Evolutionary conservation across 2,888 invertebrate species (phyloP).

Genomic region (Diaperis boleti): DNA sequence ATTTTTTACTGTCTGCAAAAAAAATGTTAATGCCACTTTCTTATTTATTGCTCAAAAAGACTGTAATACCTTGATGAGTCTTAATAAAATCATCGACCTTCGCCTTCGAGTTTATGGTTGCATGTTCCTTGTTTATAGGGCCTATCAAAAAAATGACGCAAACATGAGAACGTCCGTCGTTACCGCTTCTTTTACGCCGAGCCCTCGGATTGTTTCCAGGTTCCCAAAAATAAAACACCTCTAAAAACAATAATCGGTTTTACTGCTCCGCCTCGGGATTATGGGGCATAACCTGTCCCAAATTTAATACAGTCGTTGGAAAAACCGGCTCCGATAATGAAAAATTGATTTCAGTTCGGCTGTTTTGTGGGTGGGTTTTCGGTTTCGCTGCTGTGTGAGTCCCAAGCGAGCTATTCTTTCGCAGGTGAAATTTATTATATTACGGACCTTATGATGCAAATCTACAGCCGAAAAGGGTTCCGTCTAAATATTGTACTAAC

Average conservation of each 20-base stretch:
- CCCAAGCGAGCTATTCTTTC: slow-evolving; percentile 31
- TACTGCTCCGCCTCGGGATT: neutral
- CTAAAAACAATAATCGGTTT: slow-evolving; percentile 12
- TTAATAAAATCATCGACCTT: too few species aligned
- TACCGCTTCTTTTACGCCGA: too few species aligned
- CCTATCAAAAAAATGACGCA: too few species aligned
- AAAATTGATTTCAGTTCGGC: slow-evolving; percentile 16
- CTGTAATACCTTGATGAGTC: too few species aligned
- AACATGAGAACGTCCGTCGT: neutral
- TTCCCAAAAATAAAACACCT: slow-evolving; percentile 16
- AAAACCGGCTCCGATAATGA: slow-evolving; percentile 13
- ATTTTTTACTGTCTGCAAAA: too few species aligned
- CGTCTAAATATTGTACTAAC: slow-evolving; percentile 34
- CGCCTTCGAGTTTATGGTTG: too few species aligned
- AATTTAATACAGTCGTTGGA: slow-evolving; percentile 15
- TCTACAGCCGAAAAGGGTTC: slow-evolving; percentile 27
- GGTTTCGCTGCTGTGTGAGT: slow-evolving; percentile 17
- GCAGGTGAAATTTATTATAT: slow-evolving; percentile 21
- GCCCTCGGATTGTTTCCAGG: slow-evolving; percentile 12
- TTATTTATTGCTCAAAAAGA: too few species aligned
- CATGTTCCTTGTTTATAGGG: too few species aligned
- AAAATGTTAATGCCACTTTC: too few species aligned
- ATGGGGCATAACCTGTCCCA: slow-evolving; percentile 8
- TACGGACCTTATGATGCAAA: slow-evolving; percentile 33
- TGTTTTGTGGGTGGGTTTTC: slow-evolving; percentile 10